Evolutionary conservation across 2,113 vertebrate genomes (phyloP), one percentile per base, ranked within the genome.

Genomic region (Chamaetylas fuelleborni): DNA sequence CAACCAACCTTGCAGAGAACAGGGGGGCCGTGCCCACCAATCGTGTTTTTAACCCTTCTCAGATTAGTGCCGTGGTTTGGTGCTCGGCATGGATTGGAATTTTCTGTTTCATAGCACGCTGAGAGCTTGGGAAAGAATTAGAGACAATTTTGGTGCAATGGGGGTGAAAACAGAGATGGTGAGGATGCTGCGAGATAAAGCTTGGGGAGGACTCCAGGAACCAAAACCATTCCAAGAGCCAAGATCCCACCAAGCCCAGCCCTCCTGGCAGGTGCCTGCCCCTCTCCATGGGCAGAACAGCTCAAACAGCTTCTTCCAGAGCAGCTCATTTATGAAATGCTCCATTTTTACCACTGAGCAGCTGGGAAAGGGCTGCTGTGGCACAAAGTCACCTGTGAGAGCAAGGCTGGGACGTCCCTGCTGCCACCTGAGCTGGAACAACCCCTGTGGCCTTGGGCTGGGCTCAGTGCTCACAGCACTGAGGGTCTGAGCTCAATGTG

Each of bases 31-130:
- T 42, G 86, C 91, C 79, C 97, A 95, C 95, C 95, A 79, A 47
- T 38, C 62, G 18, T 45, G 81, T 24, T 78, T 94, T 96, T 97
- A 96, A 95, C 93, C 95, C 95, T 94, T 88, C 25, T 69, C 81
- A 69, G 48, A 83, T 95, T 47, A n/a, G 80, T 24, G 74, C 42
- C 51, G 70, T 73, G 83, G 36, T 76, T 11, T 9, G 9, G 66
- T 18, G 78, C 54, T 70, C 57, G 17, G 11, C 8, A 1, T 8
- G 24, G 19, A 2, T 8, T 5, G 43, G 28, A 2, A 15, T 15
- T 45, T 9, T 28, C n/a, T 34, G 8, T 2, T n/a, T 7, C 34
- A 16, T 4, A 24, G 86, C 8, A 34, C 48, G 7, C 17, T 42
- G 67, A 26, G 20, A 42, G 17, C 38, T 28, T 26, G 38, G 45